Evolutionary conservation across 2,888 invertebrate genomes (phyloP), one percentile per base, ranked within the genome.

Genomic region (Syritta pipiens): DNA sequence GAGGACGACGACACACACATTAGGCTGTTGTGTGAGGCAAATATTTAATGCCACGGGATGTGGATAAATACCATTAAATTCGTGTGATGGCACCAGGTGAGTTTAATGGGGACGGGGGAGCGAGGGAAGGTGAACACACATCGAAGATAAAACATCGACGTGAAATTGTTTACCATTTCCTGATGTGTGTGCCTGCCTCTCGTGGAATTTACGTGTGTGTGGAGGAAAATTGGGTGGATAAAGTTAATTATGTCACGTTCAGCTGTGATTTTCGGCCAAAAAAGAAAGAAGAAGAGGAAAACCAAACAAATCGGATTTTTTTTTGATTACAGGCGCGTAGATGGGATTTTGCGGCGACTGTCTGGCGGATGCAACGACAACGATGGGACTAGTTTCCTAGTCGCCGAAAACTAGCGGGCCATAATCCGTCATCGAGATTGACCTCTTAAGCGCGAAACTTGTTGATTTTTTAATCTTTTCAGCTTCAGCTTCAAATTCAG

Each of bases 51-150:
- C 32, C 49, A 22, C 37, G 40, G 57, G 57, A 57, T 68, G 49
- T 20, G 44, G 51, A 69, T 60, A 60, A 69, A 69, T 69, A 44
- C 51, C 51, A 46, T 60, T 60, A 60, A 60, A 53, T 44, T 42
- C 17, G n/a, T n/a, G 5, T 28, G 62, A 22, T 62, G 37, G 48
- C 35, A 37, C 17, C 37, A 37, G 37, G 37, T 37, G n/a, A 28
- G 4, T 28, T 17, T 32, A 10, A 32, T n/a, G 19, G 14, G 35
- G 22, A 5, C 4, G 17, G 17, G 46, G 22, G 6, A 44, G 6
- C 4, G 9, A 20, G 20, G 28, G 14, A 14, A 0, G 1, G 6
- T 19, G 2, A 9, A 48, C 35, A 32, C n/a, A 44, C 35, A 62
- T 24, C 10, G n/a, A 14, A 35, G 32, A 60, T 69, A 26, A 60